phyloP scores from a whole-genome alignment of 2,113 vertebrate species.

The Hemibagrus wyckioides region DNA sequence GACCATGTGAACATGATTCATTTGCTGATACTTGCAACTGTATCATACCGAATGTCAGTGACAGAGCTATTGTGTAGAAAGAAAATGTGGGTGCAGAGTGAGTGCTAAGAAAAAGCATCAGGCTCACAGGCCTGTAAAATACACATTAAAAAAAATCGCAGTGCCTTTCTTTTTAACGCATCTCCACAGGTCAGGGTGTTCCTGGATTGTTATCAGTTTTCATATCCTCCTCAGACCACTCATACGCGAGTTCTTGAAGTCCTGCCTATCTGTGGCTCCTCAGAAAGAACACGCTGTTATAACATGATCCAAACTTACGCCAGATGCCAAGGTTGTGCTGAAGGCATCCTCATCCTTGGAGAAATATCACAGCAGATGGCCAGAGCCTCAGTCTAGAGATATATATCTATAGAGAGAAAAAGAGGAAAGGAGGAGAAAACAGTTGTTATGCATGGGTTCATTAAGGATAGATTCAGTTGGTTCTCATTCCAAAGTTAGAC shows the following conservation, averaged over 20 bases:
- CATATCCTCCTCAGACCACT: neutral
- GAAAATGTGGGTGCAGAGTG: neutral
- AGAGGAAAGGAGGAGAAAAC: neutral
- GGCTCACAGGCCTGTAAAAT: neutral
- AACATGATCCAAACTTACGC: slow-evolving; percentile 49
- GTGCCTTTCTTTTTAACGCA: neutral
- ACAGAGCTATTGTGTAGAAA: neutral
- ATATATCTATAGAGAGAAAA: slow-evolving; percentile 35
- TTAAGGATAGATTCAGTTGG: slow-evolving; percentile 5
- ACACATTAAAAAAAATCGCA: neutral
- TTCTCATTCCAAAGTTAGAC: slow-evolving; percentile 2
- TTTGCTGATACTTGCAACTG: neutral
- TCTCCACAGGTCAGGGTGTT: slow-evolving; percentile 3
- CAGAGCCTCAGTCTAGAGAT: slow-evolving; percentile 39
- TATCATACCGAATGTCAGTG: neutral
- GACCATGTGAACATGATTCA: neutral
- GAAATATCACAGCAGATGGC: slow-evolving; percentile 52
- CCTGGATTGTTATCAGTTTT: neutral
- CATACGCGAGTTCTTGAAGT: slow-evolving; percentile 17
- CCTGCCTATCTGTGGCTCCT: slow-evolving; percentile 40
- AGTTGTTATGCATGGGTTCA: neutral
- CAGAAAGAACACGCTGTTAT: slow-evolving; percentile 44
- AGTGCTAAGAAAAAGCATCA: neutral
- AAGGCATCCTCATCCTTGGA: slow-evolving; percentile 48
- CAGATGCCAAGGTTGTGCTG: slow-evolving; percentile 52